A percentile compares a stretch with the other conserved stretches of the same genome.
phyloP scores from a whole-genome alignment of 2,797 vertebrate species.

The Enteromius thamalakanensis region DNA sequence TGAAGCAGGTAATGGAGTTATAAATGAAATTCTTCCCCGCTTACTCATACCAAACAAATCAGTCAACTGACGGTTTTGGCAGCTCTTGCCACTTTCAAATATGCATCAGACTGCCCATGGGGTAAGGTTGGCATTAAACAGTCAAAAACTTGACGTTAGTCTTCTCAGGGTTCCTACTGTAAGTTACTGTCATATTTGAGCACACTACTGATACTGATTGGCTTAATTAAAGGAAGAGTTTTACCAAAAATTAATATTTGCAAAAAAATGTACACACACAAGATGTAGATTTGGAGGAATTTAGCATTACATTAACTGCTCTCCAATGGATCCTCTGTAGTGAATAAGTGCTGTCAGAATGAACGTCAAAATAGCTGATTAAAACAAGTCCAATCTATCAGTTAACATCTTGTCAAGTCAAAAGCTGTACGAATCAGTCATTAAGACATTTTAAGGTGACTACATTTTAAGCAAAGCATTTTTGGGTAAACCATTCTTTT shows the following conservation, averaged over 20 bases:
- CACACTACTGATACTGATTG: neutral
- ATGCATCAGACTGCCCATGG: neutral
- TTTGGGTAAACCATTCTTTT: neutral
- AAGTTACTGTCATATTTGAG: neutral
- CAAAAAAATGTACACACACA: neutral
- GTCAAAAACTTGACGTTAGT: too few species aligned
- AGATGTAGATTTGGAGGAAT: neutral
- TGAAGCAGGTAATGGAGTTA: constrained; percentile 84
- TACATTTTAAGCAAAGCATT: neutral
- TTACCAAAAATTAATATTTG: neutral
- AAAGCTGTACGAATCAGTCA: neutral
- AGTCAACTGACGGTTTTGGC: neutral
- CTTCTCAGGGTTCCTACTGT: neutral
- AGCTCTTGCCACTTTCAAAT: neutral
- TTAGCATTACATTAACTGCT: neutral
- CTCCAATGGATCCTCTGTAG: neutral
- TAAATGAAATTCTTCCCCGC: neutral
- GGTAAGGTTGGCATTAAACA: neutral
- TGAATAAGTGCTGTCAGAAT: neutral
- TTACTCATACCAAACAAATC: neutral
- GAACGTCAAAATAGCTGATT: neutral
- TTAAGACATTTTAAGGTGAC: neutral
- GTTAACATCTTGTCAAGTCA: neutral
- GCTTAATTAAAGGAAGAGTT: neutral
- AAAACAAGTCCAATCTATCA: neutral